Evolutionary conservation across 2,888 invertebrate species (phyloP), one percentile per base, ranked within the genome.

Genomic region (Limnephilus auricula): DNA sequence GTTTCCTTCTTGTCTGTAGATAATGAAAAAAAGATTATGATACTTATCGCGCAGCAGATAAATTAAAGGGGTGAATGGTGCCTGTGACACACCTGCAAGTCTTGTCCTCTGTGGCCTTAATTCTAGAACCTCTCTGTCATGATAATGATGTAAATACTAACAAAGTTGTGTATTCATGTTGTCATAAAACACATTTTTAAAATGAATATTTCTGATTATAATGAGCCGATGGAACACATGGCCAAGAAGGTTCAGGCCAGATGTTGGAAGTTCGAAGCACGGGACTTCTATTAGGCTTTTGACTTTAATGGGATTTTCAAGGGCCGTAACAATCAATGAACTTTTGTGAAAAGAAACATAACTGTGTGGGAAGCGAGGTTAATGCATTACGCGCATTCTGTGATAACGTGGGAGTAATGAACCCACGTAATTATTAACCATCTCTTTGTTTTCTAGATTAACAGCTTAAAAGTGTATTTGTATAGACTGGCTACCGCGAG

Each of bases 321-420:
- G 86, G 25, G 86, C 65, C 50, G 9, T 25, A 86, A 86, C 86
- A 86, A 37, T 86, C 86, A 86, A 65, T 86, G 65, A 86, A 86
- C 86, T 86, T 65, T 25, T 40, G 45, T 85, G n/a, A 45, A 85
- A 85, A 85, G 40, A 85, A 85, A n/a, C 45, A 30, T 30, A 45
- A 30, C n/a, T 84, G n/a, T 40, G 65, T 65, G 50, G 86, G 50
- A 31, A 65, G 65, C 65, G 65, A 40, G 86, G 65, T 86, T 86
- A 86, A 86, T 34, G 86, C 25, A 65, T 65, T 65, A 25, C 3
- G n/a, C 2, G 25, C 65, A 65, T 32, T 31, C 32, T 50, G 12
- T 86, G 86, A 86, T 86, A 86, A 65, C 65, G 65, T 65, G 5
- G 50, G 34, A 82, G 37, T 85, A 37, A 85, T 37, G 37, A 85